Percentiles rank a stretch among this genome's conserved stretches.
Evolutionary conservation across 2,797 vertebrate genomes (phyloP).

Genomic region (Oryzias dopingdopingensis): DNA sequence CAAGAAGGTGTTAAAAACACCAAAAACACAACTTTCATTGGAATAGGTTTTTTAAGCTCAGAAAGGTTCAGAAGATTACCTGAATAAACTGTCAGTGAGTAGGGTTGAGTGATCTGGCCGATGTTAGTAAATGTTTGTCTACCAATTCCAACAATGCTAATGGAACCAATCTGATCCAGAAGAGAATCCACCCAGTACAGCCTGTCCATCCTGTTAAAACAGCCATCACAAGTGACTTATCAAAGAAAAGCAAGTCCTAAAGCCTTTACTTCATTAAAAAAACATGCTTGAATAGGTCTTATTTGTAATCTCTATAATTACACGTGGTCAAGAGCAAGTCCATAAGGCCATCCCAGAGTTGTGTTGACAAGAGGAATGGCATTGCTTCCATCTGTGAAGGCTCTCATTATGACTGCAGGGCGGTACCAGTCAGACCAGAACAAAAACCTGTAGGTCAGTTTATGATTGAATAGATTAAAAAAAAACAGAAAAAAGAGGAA

Average conservation of each 20-base stretch:
- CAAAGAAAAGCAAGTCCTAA: neutral
- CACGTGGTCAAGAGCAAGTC: slow-evolving; percentile 73
- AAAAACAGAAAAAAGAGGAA: neutral
- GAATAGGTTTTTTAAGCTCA: too few relatives aligned
- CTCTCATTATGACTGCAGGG: slow-evolving; percentile 74
- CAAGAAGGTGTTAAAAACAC: too few relatives aligned
- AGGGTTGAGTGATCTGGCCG: slow-evolving; percentile 76
- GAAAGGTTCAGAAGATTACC: slow-evolving; percentile 42
- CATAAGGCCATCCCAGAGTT: slow-evolving; percentile 73
- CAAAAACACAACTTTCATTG: too few relatives aligned
- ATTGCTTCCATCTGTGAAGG: slow-evolving; percentile 72
- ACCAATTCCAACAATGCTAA: slow-evolving; percentile 62
- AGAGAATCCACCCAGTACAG: slow-evolving; percentile 77
- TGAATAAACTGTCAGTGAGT: slow-evolving; percentile 69
- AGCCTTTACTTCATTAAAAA: neutral
- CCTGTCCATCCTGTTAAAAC: slow-evolving; percentile 57
- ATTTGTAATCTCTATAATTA: slow-evolving; percentile 39
- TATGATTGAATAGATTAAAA: slow-evolving; percentile 1
- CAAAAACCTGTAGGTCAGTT: slow-evolving; percentile 60
- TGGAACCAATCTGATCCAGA: slow-evolving; percentile 67
- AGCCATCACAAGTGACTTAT: slow-evolving; percentile 3
- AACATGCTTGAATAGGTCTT: neutral
- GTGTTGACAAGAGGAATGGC: slow-evolving; percentile 75
- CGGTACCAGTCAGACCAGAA: slow-evolving; percentile 80
- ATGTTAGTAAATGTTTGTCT: slow-evolving; percentile 67